Percentiles rank a stretch among this genome's conserved stretches.
Evolutionary conservation across 2,888 invertebrate species (phyloP).

Genomic region (Drosophila eohydei): DNA sequence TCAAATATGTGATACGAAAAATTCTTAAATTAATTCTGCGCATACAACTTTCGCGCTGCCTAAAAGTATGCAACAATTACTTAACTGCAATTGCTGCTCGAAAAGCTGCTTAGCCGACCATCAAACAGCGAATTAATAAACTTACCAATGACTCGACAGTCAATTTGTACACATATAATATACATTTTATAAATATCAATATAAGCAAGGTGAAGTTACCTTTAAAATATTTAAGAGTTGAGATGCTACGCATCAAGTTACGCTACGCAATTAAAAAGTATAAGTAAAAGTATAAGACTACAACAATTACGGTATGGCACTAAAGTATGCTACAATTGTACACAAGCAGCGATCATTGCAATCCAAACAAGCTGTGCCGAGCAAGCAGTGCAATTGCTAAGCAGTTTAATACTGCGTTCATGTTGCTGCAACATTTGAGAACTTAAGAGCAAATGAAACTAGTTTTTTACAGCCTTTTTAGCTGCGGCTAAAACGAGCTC

Average conservation of each 20-base stretch:
- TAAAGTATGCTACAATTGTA: not conserved
- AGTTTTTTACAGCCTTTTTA: conserved; percentile 25
- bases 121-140: not conserved
- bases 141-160: too few species aligned
- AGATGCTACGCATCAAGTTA: not conserved
- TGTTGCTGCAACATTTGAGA: conserved; percentile 60
- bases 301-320: not conserved
- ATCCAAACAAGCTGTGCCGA: too few species aligned
- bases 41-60: not conserved
- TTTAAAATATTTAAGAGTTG: too few species aligned
- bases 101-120: not conserved
- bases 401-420: conserved; percentile 18
- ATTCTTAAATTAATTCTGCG: too few species aligned
- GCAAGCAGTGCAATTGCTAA: not conserved
- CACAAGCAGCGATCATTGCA: conserved; percentile 10
- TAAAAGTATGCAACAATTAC: not conserved
- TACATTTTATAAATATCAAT: too few species aligned
- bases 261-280: not conserved
- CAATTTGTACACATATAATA: too few species aligned
- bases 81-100: not conserved
- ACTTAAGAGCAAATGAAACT: conserved; percentile 59
- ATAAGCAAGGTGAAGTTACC: too few species aligned
- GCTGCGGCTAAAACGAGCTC: conserved; percentile 13
- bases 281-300: too few species aligned
- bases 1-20: too few species aligned